A percentile compares a stretch with the other conserved stretches of the same genome.
Conservation (phyloP, 1,140 invertebrate genomes). For the Caenorhabditis briggsae region DNA sequence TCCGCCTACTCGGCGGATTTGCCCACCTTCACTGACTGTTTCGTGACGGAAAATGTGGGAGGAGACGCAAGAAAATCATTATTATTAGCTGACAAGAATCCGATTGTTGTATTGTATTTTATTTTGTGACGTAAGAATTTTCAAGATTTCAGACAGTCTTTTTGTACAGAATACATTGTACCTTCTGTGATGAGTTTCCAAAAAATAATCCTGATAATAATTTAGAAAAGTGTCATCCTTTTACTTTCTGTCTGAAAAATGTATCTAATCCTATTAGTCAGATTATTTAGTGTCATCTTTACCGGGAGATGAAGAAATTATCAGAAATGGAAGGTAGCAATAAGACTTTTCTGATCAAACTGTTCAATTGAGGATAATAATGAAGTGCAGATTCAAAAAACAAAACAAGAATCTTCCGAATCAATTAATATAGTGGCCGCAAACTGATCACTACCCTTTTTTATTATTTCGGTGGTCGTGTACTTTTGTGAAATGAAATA, state of each 20-base stretch:
- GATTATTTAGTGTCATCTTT: constrained; percentile 37
- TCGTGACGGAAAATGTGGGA: constrained; percentile 32
- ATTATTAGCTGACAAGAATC: constrained; percentile 9
- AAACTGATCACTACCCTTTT: not conserved
- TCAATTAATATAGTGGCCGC: not conserved
- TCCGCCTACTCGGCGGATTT: constrained; percentile 51
- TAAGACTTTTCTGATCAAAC: not conserved
- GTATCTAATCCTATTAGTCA: constrained; percentile 10
- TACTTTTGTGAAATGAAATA: not conserved
- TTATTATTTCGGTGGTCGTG: not conserved
- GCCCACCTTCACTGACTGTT: constrained; percentile 25
- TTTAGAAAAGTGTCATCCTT: not conserved
- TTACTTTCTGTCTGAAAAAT: constrained; percentile 7
- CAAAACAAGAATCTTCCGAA: no score
- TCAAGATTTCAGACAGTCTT: no score
- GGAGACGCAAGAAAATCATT: not conserved
- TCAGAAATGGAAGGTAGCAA: not conserved
- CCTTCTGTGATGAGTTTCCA: not conserved
- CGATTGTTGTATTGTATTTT: not conserved
- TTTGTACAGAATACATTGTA: no score
- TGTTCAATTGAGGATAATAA: not conserved
- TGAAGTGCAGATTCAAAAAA: not conserved
- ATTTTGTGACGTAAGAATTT: not conserved
- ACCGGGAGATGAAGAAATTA: not conserved
- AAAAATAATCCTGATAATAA: not conserved